Conservation (phyloP, 2,113 vertebrate genomes). For the Anarhynchus alexandrinus region DNA sequence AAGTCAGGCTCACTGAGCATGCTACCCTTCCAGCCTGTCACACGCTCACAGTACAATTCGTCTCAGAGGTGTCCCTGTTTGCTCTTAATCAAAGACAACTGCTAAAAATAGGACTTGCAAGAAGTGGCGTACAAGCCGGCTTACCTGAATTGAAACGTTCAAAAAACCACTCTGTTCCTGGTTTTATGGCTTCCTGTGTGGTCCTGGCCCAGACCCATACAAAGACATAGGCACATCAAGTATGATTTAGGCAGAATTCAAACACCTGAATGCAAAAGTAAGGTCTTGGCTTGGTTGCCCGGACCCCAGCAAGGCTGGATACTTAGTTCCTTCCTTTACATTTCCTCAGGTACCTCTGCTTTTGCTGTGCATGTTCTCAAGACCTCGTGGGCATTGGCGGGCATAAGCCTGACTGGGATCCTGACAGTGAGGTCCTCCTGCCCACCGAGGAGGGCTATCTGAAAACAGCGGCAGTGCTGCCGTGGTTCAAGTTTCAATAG, state of each 20-base stretch:
- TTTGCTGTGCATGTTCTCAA: neutral
- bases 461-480: neutral
- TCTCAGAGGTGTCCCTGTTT: neutral
- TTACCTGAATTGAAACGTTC: neutral
- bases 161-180: neutral
- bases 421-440: neutral
- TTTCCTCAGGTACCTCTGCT: neutral
- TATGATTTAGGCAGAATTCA: neutral
- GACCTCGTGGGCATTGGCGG: fast-evolving
- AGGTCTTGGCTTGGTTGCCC: neutral
- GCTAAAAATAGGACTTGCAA: neutral
- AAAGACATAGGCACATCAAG: neutral
- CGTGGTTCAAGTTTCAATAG: neutral
- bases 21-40: neutral
- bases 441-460: neutral
- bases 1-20: neutral
- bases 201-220: neutral
- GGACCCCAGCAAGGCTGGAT: neutral
- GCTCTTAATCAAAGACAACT: neutral
- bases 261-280: neutral
- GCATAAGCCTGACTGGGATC: neutral
- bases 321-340: neutral
- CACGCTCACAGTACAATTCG: neutral
- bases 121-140: neutral
- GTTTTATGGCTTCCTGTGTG: neutral